Evolutionary conservation across 2,797 vertebrate genomes (phyloP), one percentile per base, ranked within the genome.

Genomic region (Garrulus glandarius): DNA sequence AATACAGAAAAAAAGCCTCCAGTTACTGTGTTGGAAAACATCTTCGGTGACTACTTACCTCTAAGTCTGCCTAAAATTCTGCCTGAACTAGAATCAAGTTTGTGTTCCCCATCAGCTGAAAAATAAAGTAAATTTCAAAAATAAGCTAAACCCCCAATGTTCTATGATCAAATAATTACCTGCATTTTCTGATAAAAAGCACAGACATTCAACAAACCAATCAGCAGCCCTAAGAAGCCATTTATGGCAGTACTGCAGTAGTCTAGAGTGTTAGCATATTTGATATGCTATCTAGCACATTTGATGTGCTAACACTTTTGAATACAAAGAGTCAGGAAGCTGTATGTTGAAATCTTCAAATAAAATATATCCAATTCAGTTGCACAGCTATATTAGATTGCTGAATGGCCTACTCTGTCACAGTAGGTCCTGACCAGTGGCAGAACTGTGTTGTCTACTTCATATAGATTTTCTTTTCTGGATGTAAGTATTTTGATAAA

Each of bases 11-110:
- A 84, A 87, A 70, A 75, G 3, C 9, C 15, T 61, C 22, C 56
- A 92, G 72, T 71, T 60, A 70, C 26, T 63, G 52, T 7, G 3
- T 91, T 95, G 84, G 84, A 65, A 91, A 95, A 93, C 61, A 80
- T 77, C 84, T 87, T 29, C 68, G 36, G 76, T 97, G 92, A 86
- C 26, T 53, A 80, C 96, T 95, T 96, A 99, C 99, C 99, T 98
- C 98, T 98, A 88, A 99, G 98, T 98, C 98, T 99, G 96, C 99
- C 99, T 95, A 99, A 97, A 89, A 99, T 98, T 96, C 99, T 99
- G 95, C 98, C 98, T 83, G 99, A 98, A 96, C 96, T 98, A 79
- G 99, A 97, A 77, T 99, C 98, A 80, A 98, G 93, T 97, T 99
- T 99, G 88, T 98, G 98, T 46, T 99, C 99, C 91, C 96, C 98